phyloP scores from a whole-genome alignment of 2,888 invertebrate species.

The Meteorus colon region DNA sequence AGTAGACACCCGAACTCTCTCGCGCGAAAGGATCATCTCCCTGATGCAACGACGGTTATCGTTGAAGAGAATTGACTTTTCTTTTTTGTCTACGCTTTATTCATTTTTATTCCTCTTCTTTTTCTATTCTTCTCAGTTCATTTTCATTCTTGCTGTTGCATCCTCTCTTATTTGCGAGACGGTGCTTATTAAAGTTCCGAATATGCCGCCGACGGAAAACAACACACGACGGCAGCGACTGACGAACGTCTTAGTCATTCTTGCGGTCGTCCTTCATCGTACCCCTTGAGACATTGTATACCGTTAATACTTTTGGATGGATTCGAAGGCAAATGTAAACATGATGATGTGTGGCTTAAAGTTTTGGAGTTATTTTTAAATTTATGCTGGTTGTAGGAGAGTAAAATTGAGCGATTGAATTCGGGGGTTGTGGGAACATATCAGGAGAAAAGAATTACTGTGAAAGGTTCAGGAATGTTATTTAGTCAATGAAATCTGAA shows the following conservation, averaged over 20 bases:
- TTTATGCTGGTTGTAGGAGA: too few relatives aligned
- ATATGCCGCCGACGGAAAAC: not conserved
- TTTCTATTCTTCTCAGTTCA: not conserved
- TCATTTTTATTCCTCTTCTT: too few relatives aligned
- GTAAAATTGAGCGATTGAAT: too few relatives aligned
- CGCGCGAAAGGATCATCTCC: not conserved
- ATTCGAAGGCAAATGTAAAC: not conserved
- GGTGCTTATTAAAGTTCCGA: conserved; percentile 12
- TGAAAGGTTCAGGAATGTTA: too few relatives aligned
- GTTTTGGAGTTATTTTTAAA: too few relatives aligned
- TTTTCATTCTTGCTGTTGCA: conserved; percentile 14
- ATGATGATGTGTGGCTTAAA: not conserved
- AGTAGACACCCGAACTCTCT: conserved; percentile 1
- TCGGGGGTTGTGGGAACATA: too few relatives aligned
- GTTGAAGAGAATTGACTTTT: conserved; percentile 15
- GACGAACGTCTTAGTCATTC: not conserved
- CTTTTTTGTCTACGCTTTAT: not conserved
- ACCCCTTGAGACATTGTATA: not conserved
- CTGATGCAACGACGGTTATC: not conserved
- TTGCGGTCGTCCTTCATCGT: not conserved
- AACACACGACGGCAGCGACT: not conserved
- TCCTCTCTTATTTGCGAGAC: not conserved
- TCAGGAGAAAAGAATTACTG: too few relatives aligned
- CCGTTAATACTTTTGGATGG: not conserved
- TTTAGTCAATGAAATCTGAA: too few relatives aligned